A percentile compares a stretch with the other conserved stretches of the same genome.
These are phyloP conservation scores for Artibeus lituratus DNA, from an alignment of 2,797 vertebrate genomes.

Conservation along the genomic window DNA sequence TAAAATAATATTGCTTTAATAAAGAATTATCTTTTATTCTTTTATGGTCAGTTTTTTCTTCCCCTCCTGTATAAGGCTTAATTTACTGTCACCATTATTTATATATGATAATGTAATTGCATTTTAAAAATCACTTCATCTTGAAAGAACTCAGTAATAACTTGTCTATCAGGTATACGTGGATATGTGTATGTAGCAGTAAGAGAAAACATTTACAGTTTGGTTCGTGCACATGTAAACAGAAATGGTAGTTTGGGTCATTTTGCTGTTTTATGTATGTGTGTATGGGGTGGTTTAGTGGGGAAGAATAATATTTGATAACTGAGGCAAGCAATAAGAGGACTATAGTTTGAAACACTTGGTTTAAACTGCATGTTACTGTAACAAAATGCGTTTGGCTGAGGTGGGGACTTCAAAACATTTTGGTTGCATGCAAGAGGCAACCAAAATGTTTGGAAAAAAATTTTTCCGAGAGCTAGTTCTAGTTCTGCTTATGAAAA, in stretches of 20 bases:
- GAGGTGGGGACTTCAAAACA: background rate
- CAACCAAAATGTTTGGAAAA: background rate
- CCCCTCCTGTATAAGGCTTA: background rate
- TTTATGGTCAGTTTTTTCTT: background rate
- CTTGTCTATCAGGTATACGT: background rate
- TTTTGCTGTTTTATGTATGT: background rate
- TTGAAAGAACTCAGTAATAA: background rate
- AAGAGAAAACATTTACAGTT: background rate
- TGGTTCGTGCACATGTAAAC: background rate
- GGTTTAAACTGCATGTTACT: background rate
- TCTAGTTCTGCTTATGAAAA: slow-evolving; percentile 31
- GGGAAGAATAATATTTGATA: background rate
- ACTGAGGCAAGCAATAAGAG: background rate
- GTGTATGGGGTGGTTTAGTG: background rate
- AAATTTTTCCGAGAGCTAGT: background rate
- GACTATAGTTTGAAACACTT: background rate
- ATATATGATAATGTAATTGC: background rate
- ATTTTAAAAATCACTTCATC: background rate
- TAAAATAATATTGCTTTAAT: too few species aligned
- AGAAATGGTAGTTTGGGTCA: background rate
- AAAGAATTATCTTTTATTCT: too few species aligned
- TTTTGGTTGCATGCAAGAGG: too few species aligned
- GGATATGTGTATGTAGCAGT: background rate
- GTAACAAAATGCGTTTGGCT: background rate
- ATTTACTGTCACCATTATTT: background rate